These are phyloP conservation scores for Blastomussa wellsi DNA, from an alignment of 92 coral and sea anemone genomes.

Conservation along the genomic window DNA sequence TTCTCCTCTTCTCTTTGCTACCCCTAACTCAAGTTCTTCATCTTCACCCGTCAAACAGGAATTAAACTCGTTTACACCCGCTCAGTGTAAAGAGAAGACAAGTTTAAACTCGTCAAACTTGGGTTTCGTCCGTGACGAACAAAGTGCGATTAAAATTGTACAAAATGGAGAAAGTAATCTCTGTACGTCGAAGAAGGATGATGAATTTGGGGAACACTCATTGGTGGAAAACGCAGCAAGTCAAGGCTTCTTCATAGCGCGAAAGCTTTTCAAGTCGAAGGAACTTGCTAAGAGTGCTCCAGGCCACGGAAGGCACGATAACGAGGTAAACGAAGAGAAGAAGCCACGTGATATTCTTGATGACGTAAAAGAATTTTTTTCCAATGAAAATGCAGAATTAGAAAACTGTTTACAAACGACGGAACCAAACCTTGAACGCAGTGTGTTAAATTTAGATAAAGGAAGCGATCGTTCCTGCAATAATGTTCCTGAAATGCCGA, in stretches of 20 bases:
- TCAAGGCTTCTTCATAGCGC: neutral
- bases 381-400: neutral
- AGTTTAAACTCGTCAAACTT: neutral
- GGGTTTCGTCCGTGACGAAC: neutral
- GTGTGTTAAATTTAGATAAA: neutral
- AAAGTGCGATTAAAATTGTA: neutral
- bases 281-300: neutral
- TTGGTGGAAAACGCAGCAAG: neutral
- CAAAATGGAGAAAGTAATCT: neutral
- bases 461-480: neutral
- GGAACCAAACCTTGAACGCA: neutral
- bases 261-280: slow-evolving; percentile 7
- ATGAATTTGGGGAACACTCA: neutral
- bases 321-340: neutral
- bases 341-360: slow-evolving; percentile 33
- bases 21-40: slow-evolving; percentile 26
- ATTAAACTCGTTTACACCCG: neutral
- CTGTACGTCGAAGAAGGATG: neutral
- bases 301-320: neutral
- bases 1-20: slow-evolving; percentile 30
- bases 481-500: neutral
- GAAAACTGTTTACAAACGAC: neutral
- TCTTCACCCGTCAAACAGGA: slow-evolving; percentile 18
- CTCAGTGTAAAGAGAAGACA: slow-evolving; percentile 4
- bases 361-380: slow-evolving; percentile 12